A percentile compares a stretch with the other conserved stretches of the same genome.
Evolutionary conservation across 2,888 invertebrate species (phyloP).

Genomic region (Chouioia cunea): DNA sequence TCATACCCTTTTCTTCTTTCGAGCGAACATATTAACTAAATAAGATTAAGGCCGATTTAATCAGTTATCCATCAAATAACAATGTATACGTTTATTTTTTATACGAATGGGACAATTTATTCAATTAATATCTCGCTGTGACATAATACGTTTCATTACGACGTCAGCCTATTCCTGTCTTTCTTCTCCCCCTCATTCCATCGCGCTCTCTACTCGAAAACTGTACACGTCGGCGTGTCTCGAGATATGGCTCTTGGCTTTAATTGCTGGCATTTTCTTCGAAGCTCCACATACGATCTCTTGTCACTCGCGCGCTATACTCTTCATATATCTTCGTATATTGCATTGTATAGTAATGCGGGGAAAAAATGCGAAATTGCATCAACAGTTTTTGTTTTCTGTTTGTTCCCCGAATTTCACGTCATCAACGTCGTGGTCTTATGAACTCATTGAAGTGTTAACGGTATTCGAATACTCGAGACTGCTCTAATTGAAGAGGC

Average conservation of each 20-base stretch:
- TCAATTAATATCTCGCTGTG: conserved; percentile 19
- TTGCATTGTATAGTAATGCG: too few species aligned
- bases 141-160: conserved; percentile 1
- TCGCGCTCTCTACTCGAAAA: conserved; percentile 43
- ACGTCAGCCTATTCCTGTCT: conserved; percentile 10
- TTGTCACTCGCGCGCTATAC: background rate
- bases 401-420: too few species aligned
- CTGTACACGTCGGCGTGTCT: conserved; percentile 54
- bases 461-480: too few species aligned
- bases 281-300: background rate
- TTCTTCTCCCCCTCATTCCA: conserved; percentile 33
- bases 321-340: too few species aligned
- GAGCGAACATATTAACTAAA: conserved; percentile 25
- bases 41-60: conserved; percentile 26
- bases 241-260: conserved; percentile 50
- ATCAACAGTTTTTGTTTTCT: too few species aligned
- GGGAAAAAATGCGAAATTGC: too few species aligned
- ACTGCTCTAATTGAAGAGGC: too few species aligned
- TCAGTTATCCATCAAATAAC: background rate
- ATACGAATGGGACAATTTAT: background rate
- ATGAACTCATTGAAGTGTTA: too few species aligned
- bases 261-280: conserved; percentile 47
- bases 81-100: too few species aligned
- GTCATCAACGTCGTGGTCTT: too few species aligned
- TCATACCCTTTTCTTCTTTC: background rate